Evolutionary conservation across 1,140 invertebrate genomes (phyloP), one percentile per base, ranked within the genome.

Genomic region (Papilio xuthus): DNA sequence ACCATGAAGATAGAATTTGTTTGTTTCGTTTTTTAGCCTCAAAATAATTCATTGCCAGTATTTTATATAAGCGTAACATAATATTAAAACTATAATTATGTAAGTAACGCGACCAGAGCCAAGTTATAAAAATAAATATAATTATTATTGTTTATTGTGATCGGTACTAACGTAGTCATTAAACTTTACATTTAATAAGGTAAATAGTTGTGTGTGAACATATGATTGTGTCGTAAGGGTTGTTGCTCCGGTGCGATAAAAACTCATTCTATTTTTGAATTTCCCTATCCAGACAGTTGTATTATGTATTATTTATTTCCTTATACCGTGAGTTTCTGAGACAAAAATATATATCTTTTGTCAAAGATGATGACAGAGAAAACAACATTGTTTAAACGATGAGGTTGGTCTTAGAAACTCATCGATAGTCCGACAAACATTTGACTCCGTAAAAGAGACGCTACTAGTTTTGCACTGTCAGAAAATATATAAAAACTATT

Each of bases 171-270:
- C 63, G 74, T 76, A 63, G 74, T 76, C 74, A 76, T 63, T 76
- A 76, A 76, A 76, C 74, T 76, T 76, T 76, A 76, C 56, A 76
- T 37, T 76, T 63, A 76, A 76, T 76, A 76, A 76, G 74, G 74
- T 76, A 76, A 76, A 76, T 76, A 76, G 41, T 60, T 76, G 53
- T 76, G 44, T 74, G 53, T 76, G 53, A 75, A 56, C 73, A 75
- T 76, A 76, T 76, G 74, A 76, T 76, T 76, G 74, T 20, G 74
- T 42, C 37, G 50, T 20, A 76, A 32, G 74, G 74, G 74, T 60
- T 76, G 50, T 60, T 63, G 50, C 53, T 41, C 23, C 32, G 50
- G 9, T 60, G 53, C n/a, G 74, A 76, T 76, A 76, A 76, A 76
- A 76, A 76, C 53, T 76, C 74, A 76, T 63, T 63, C 74, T 76